Percentiles rank a stretch among this genome's conserved stretches.
Conservation (phyloP, 2,888 invertebrate species). For the Plebejus melissa region DNA sequence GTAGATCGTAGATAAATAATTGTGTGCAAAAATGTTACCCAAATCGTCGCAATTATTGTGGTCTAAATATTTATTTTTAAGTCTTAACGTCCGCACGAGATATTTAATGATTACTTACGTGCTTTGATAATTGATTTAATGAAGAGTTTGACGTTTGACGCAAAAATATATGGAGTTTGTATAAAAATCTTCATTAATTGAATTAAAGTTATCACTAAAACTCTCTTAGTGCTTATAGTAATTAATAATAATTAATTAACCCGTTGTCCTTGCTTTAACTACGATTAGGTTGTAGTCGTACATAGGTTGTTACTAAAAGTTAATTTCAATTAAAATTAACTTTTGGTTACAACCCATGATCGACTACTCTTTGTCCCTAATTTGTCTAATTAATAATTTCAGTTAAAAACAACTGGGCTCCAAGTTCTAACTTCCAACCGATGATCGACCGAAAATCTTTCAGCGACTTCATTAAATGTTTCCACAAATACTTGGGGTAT, state of each 20-base stretch:
- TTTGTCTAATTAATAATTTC: not conserved
- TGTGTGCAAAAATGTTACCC: not conserved
- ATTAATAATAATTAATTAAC: not conserved
- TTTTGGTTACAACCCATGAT: too few species aligned
- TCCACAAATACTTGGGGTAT: conserved; percentile 24
- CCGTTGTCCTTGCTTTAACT: not conserved
- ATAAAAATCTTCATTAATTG: too few species aligned
- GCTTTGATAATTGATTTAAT: too few species aligned
- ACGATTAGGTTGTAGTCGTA: not conserved
- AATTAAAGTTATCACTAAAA: too few species aligned
- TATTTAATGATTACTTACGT: too few species aligned
- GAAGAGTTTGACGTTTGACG: too few species aligned
- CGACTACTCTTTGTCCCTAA: not conserved
- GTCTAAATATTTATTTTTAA: not conserved
- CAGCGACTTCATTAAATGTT: conserved; percentile 18
- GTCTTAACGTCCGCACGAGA: not conserved
- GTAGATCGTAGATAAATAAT: conserved; percentile 16
- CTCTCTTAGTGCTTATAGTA: not conserved
- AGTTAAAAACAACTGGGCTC: not conserved
- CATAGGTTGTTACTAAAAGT: too few species aligned
- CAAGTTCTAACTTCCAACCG: not conserved
- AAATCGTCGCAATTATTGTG: not conserved
- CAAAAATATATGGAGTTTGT: not conserved
- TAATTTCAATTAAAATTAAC: too few species aligned
- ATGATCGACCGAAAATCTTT: conserved; percentile 9